Evolutionary conservation across 1,140 invertebrate genomes (phyloP).

Genomic region (Cherax quadricarinatus): DNA sequence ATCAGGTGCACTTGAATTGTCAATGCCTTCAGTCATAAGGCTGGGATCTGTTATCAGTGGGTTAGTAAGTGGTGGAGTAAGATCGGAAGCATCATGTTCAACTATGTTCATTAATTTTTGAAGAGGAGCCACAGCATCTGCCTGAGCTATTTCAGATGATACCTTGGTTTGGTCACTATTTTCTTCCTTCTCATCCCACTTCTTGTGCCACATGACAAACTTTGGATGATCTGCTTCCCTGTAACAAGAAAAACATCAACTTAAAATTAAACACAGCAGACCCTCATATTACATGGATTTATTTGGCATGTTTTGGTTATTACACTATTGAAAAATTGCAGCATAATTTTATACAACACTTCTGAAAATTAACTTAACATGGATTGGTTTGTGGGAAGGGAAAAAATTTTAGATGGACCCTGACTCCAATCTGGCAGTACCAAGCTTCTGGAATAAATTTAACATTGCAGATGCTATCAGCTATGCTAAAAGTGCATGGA

Average conservation of each 20-base stretch:
- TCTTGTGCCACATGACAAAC: constrained; percentile 89
- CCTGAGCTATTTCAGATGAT: constrained; percentile 50
- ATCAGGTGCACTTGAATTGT: background rate
- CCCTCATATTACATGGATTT: no score
- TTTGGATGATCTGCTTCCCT: constrained; percentile 80
- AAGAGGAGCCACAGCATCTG: constrained; percentile 67
- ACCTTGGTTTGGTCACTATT: constrained; percentile 67
- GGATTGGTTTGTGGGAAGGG: no score
- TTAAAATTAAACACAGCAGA: constrained; percentile 27
- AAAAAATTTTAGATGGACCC: no score
- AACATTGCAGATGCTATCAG: no score
- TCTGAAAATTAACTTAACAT: no score
- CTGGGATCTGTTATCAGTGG: constrained; percentile 6
- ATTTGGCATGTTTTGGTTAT: no score
- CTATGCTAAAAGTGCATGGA: no score
- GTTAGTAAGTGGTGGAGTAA: background rate
- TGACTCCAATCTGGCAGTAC: no score
- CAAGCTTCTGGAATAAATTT: no score
- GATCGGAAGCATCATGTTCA: constrained; percentile 24
- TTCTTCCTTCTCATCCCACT: constrained; percentile 83
- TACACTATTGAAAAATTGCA: no score
- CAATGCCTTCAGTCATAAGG: background rate
- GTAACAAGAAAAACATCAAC: constrained; percentile 5
- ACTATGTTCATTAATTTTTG: constrained; percentile 60
- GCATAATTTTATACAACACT: no score